Conservation (phyloP, 2,888 invertebrate species). For the Erebia palarica region DNA sequence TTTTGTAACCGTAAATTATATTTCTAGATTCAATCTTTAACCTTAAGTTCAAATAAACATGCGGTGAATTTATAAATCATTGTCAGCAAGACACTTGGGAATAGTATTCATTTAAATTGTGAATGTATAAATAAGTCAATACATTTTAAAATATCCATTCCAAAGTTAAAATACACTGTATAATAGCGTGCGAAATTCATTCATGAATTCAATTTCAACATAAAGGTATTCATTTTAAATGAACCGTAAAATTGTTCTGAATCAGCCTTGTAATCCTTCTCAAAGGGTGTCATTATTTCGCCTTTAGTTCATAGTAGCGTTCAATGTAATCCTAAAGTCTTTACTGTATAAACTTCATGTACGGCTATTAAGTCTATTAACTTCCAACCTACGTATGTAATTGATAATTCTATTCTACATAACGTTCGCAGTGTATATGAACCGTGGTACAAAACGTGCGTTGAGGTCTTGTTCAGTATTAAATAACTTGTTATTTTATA, state of each 20-base stretch:
- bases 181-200: constrained; percentile 16
- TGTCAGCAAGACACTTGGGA: not conserved
- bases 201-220: constrained; percentile 17
- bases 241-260: constrained; percentile 18
- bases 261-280: constrained; percentile 17
- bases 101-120: not conserved
- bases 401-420: constrained; percentile 30
- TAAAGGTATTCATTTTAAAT: constrained; percentile 15
- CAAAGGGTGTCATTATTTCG: constrained; percentile 9
- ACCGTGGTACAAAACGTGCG: constrained; percentile 17
- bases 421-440: constrained; percentile 14
- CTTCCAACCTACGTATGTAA: constrained; percentile 30
- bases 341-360: constrained; percentile 26
- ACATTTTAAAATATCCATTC: not conserved
- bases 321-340: constrained; percentile 18
- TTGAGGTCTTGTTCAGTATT: constrained; percentile 29
- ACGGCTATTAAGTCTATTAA: constrained; percentile 24
- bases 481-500: constrained; percentile 24
- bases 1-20: too few species aligned
- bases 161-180: not conserved
- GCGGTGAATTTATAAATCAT: not conserved
- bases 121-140: not conserved
- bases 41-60: too few species aligned
- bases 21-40: too few species aligned
- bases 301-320: constrained; percentile 11